These are phyloP conservation scores for Euproctis similis DNA, from an alignment of 2,888 invertebrate species.

Conservation along the genomic window DNA sequence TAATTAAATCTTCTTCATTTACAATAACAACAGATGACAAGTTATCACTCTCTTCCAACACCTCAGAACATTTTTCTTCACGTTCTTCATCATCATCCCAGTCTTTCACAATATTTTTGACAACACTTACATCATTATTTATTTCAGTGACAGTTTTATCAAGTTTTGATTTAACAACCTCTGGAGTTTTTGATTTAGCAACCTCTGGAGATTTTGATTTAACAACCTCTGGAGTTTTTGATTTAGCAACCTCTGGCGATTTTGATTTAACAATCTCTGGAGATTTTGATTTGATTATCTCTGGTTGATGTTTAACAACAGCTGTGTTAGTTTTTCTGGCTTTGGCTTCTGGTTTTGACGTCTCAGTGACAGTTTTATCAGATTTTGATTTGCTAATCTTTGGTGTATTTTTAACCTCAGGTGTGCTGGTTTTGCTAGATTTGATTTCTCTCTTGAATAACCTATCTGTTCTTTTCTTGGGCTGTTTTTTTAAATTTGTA, in stretches of 20 bases:
- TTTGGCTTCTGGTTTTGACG: neutral
- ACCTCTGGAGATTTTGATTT: too few relatives aligned
- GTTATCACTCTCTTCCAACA: slow-evolving; percentile 29
- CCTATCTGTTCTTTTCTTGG: slow-evolving; percentile 21
- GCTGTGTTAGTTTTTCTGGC: slow-evolving; percentile 16
- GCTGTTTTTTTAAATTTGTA: slow-evolving; percentile 36
- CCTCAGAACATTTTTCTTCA: slow-evolving; percentile 29
- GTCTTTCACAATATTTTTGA: slow-evolving; percentile 72
- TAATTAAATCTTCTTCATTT: slow-evolving; percentile 16
- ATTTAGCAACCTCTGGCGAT: too few relatives aligned
- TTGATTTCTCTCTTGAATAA: slow-evolving; percentile 16
- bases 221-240: too few relatives aligned
- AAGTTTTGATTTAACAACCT: too few relatives aligned
- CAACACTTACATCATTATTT: slow-evolving; percentile 45
- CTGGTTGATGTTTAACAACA: slow-evolving; percentile 5
- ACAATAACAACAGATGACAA: slow-evolving; percentile 13
- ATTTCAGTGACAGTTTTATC: slow-evolving; percentile 8
- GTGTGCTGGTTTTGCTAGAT: slow-evolving; percentile 13
- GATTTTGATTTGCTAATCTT: slow-evolving; percentile 15
- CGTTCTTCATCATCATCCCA: slow-evolving; percentile 64
- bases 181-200: too few relatives aligned
- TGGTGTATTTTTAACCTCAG: slow-evolving; percentile 6
- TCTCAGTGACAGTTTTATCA: neutral
- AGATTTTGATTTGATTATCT: too few relatives aligned
- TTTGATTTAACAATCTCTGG: neutral